Conservation (phyloP, 2,888 invertebrate genomes). For the Meiosimyza decipiens region DNA sequence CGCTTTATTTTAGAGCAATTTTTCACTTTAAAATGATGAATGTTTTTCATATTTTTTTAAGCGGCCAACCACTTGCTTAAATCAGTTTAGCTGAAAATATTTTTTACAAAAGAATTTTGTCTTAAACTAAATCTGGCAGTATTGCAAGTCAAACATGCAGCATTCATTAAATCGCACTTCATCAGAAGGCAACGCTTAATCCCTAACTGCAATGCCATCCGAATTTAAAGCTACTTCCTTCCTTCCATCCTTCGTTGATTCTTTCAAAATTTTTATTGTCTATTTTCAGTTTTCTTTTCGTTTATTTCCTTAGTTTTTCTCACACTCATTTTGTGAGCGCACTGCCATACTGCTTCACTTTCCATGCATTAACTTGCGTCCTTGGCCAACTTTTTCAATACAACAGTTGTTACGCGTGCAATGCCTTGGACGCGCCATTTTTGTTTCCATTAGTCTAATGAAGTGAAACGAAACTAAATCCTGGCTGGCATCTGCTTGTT, state of each 20-base stretch:
- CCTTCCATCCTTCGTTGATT: neutral
- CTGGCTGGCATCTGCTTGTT: neutral
- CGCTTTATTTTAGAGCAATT: too few relatives aligned
- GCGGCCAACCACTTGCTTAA: too few relatives aligned
- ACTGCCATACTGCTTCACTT: neutral
- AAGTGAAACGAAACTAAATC: constrained; percentile 16
- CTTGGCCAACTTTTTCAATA: neutral
- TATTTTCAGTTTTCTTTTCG: neutral
- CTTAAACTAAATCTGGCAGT: too few relatives aligned
- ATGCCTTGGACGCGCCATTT: neutral
- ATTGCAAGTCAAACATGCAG: too few relatives aligned
- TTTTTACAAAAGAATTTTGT: too few relatives aligned
- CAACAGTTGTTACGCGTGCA: neutral
- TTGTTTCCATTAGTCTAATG: constrained; percentile 20
- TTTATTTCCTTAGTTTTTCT: neutral
- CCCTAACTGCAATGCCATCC: too few relatives aligned
- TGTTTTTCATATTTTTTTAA: too few relatives aligned
- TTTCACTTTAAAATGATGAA: too few relatives aligned
- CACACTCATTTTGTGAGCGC: neutral
- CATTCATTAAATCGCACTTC: too few relatives aligned
- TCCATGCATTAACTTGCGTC: neutral
- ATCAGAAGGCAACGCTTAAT: too few relatives aligned
- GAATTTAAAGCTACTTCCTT: neutral
- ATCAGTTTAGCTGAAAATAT: too few relatives aligned
- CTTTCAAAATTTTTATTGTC: neutral